phyloP scores from a whole-genome alignment of 2,888 invertebrate genomes.

The Drosophila nigritarsus region DNA sequence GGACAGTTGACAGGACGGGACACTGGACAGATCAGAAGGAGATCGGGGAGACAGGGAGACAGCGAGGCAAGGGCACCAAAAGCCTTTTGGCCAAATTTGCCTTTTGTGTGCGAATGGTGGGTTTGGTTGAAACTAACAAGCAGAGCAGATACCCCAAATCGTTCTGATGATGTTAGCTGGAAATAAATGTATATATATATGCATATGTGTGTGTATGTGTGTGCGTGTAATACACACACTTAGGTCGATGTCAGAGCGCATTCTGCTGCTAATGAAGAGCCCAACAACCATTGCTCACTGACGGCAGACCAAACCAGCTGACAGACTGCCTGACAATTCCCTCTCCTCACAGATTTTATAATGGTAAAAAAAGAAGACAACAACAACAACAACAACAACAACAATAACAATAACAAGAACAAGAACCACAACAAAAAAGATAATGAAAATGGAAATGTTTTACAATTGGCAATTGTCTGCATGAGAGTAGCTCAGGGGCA shows the following conservation, averaged over 20 bases:
- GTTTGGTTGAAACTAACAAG: constrained; percentile 53
- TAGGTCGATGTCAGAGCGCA: constrained; percentile 23
- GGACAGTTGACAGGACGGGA: constrained; percentile 59
- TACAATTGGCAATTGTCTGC: constrained; percentile 61
- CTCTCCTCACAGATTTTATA: constrained; percentile 21
- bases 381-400: neutral
- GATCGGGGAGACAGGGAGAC: constrained; percentile 4
- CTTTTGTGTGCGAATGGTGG: constrained; percentile 32
- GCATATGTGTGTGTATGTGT: neutral
- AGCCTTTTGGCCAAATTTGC: constrained; percentile 52
- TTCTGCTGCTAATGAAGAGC: constrained; percentile 68
- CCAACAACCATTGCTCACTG: constrained; percentile 27
- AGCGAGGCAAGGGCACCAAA: neutral
- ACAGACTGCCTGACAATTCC: constrained; percentile 27
- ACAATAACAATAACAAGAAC: neutral
- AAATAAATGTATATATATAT: constrained; percentile 29
- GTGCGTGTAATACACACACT: constrained; percentile 25
- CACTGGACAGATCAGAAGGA: constrained; percentile 23
- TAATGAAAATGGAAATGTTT: constrained; percentile 38
- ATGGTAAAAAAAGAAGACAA: neutral
- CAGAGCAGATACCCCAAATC: constrained; percentile 22
- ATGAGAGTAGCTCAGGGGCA: neutral
- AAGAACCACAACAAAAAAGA: neutral
- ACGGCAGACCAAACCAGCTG: constrained; percentile 5
- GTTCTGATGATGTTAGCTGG: constrained; percentile 25